Evolutionary conservation across 2,888 invertebrate genomes (phyloP).

Genomic region (Nebria brevicollis): DNA sequence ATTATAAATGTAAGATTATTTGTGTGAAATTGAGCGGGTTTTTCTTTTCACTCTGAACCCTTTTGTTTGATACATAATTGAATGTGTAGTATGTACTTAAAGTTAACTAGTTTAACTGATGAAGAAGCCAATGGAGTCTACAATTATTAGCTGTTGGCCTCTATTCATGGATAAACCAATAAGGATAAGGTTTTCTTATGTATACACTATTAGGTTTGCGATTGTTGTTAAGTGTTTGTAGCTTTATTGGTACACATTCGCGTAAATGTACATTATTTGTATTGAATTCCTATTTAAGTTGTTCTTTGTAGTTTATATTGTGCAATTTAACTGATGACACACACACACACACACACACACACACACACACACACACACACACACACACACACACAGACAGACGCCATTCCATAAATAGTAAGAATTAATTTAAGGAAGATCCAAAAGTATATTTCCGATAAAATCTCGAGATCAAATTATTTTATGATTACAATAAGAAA

Average conservation of each 20-base stretch:
- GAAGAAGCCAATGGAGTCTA: neutral
- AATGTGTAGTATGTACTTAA: slow-evolving; percentile 29
- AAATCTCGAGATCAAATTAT: no score
- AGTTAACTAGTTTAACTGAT: neutral
- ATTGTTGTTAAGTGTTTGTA: neutral
- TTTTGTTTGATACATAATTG: slow-evolving; percentile 43
- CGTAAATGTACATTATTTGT: neutral
- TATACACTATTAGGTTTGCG: neutral
- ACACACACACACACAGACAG: no score
- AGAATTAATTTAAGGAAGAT: no score
- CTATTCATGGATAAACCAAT: neutral
- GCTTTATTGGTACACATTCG: neutral
- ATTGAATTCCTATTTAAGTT: neutral
- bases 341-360: no score
- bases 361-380: no score
- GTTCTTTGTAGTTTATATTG: neutral
- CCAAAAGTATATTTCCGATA: no score
- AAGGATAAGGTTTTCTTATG: neutral
- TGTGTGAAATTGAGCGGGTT: neutral
- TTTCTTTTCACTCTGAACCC: slow-evolving; percentile 22
- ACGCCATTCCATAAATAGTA: no score
- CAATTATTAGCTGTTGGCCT: neutral
- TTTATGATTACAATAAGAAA: no score
- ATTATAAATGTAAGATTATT: neutral
- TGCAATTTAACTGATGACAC: neutral